Evolutionary conservation across 2,888 invertebrate genomes (phyloP).

Genomic region (Melinopterus prodromus): DNA sequence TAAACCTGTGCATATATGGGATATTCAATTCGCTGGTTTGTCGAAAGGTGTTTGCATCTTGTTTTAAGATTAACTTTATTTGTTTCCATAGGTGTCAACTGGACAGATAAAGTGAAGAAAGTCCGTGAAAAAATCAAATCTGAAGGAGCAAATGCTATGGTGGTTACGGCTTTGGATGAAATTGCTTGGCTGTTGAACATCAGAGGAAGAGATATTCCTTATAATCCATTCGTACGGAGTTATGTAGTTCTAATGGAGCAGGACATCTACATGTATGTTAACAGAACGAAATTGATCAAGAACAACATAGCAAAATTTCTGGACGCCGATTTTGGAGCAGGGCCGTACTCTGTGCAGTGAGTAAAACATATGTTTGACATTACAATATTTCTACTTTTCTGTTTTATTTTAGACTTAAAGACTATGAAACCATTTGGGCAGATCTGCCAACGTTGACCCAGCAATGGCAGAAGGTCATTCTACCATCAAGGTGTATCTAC

Average conservation of each 20-base stretch:
- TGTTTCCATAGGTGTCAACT: constrained; percentile 65
- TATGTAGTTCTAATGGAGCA: constrained; percentile 75
- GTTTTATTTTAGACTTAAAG: constrained; percentile 67
- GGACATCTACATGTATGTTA: constrained; percentile 75
- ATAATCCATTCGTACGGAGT: constrained; percentile 81
- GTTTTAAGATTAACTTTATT: not conserved
- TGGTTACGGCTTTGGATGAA: constrained; percentile 87
- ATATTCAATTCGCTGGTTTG: constrained; percentile 64
- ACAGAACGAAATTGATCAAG: constrained; percentile 68
- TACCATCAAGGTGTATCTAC: constrained; percentile 75
- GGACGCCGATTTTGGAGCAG: constrained; percentile 67
- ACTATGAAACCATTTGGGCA: constrained; percentile 74
- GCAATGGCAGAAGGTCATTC: constrained; percentile 70
- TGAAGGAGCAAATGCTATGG: constrained; percentile 76
- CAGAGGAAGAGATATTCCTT: constrained; percentile 84
- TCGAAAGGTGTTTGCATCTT: not conserved
- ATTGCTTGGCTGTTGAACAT: constrained; percentile 90
- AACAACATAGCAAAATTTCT: constrained; percentile 60
- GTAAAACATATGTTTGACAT: constrained; percentile 43
- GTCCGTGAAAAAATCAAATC: constrained; percentile 70
- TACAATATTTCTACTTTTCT: not conserved
- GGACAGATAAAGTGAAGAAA: constrained; percentile 78
- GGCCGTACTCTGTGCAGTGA: constrained; percentile 71
- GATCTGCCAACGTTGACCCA: constrained; percentile 73
- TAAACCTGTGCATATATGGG: constrained; percentile 61